Percentiles rank a stretch among this genome's conserved stretches.
phyloP scores from a whole-genome alignment of 2,888 invertebrate species.

The Aquatica leii region DNA sequence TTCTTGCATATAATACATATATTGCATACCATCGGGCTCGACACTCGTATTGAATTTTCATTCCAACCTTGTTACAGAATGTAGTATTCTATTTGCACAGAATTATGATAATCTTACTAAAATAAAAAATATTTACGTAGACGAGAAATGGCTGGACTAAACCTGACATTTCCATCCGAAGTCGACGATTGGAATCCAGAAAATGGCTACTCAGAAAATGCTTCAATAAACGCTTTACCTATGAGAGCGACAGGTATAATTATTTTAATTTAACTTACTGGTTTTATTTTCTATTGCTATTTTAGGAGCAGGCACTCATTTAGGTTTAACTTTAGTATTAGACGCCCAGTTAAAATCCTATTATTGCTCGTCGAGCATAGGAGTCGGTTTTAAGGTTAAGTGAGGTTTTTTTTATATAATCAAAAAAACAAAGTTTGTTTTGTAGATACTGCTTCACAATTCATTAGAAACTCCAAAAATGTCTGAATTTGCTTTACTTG shows the following conservation, averaged over 20 bases:
- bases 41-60: background rate
- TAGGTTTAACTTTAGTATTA: conserved; percentile 77
- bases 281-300: too few species aligned
- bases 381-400: conserved; percentile 73
- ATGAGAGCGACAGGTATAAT: conserved; percentile 54
- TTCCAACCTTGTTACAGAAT: too few species aligned
- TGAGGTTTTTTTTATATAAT: background rate
- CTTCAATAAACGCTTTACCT: conserved; percentile 45
- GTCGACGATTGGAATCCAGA: conserved; percentile 78
- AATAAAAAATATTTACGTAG: conserved; percentile 45
- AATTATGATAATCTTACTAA: too few species aligned
- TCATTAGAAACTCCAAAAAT: conserved; percentile 85
- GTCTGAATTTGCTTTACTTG: conserved; percentile 75
- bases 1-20: too few species aligned
- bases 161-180: conserved; percentile 67
- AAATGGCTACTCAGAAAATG: conserved; percentile 64
- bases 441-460: conserved; percentile 77
- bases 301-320: conserved; percentile 74
- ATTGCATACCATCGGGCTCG: too few species aligned
- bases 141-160: conserved; percentile 66
- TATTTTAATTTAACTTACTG: background rate
- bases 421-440: background rate
- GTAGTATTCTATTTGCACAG: too few species aligned
- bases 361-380: conserved; percentile 81
- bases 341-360: conserved; percentile 78